Percentiles rank a stretch among this genome's conserved stretches.
Conservation (phyloP, 1,140 invertebrate genomes). For the Aplysia californica region DNA sequence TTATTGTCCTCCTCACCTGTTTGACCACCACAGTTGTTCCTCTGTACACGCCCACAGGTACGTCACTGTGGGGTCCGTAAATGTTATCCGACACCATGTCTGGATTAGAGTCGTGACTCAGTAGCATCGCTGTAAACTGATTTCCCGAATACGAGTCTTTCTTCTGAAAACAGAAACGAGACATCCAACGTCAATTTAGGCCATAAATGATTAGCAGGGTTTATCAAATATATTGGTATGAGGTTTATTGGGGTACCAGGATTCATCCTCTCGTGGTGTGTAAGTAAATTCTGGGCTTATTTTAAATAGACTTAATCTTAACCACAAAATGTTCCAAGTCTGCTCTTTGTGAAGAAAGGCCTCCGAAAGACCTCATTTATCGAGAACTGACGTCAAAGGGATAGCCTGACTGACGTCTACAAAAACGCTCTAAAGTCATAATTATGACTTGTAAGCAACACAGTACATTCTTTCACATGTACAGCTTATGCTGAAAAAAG, state of each 20-base stretch:
- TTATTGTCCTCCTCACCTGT: constrained; percentile 77
- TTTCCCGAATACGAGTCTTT: constrained; percentile 3
- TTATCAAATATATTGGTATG: too few relatives aligned
- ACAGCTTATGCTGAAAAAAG: too few relatives aligned
- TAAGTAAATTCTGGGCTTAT: too few relatives aligned
- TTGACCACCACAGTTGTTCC: constrained; percentile 58
- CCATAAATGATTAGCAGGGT: too few relatives aligned
- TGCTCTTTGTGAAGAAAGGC: background rate
- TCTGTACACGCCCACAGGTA: constrained; percentile 77
- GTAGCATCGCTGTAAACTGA: background rate
- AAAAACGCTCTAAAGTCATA: too few relatives aligned
- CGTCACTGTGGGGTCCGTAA: background rate
- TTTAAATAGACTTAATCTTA: background rate
- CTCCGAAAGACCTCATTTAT: too few relatives aligned
- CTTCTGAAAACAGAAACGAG: constrained; percentile 1
- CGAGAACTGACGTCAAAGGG: too few relatives aligned
- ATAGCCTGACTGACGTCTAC: too few relatives aligned
- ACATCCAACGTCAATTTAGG: background rate
- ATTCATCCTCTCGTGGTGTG: too few relatives aligned
- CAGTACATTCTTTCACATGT: too few relatives aligned
- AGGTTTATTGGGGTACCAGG: too few relatives aligned
- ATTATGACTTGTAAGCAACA: too few relatives aligned
- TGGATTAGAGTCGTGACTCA: background rate
- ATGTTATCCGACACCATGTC: background rate
- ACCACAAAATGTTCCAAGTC: background rate